These are phyloP conservation scores for Cydia splendana DNA, from an alignment of 1,140 invertebrate genomes.

Conservation along the genomic window DNA sequence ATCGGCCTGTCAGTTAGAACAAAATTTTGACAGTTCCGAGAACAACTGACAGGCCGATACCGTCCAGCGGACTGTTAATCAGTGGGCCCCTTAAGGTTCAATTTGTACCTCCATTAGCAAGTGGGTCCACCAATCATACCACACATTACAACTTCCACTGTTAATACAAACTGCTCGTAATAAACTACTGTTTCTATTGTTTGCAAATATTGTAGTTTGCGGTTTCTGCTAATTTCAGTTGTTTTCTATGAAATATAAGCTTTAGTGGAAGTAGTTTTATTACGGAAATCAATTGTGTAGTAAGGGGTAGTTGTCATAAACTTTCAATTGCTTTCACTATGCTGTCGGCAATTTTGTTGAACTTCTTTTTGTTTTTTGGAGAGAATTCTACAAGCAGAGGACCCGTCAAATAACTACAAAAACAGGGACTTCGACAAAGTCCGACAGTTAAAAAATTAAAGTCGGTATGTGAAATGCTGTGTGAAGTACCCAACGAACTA, in stretches of 20 bases:
- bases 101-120: not conserved
- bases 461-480: no score
- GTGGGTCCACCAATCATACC: not conserved
- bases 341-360: not conserved
- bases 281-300: not conserved
- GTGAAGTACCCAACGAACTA: no score
- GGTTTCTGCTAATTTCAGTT: not conserved
- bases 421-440: no score
- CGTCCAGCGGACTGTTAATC: no score
- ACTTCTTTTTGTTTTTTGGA: no score
- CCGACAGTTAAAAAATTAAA: no score
- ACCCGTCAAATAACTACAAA: no score
- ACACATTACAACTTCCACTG: not conserved
- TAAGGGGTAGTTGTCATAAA: not conserved
- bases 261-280: not conserved
- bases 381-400: no score
- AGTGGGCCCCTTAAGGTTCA: no score
- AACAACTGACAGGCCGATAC: no score
- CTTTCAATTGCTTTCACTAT: not conserved
- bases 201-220: constrained; percentile 3
- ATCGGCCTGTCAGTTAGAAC: no score
- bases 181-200: not conserved
- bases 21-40: no score
- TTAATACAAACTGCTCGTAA: not conserved
- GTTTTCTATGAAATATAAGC: constrained; percentile 9